Base-by-base conservation (phyloP, 2,113 vertebrate genomes). In the Etia nguti region DNA sequence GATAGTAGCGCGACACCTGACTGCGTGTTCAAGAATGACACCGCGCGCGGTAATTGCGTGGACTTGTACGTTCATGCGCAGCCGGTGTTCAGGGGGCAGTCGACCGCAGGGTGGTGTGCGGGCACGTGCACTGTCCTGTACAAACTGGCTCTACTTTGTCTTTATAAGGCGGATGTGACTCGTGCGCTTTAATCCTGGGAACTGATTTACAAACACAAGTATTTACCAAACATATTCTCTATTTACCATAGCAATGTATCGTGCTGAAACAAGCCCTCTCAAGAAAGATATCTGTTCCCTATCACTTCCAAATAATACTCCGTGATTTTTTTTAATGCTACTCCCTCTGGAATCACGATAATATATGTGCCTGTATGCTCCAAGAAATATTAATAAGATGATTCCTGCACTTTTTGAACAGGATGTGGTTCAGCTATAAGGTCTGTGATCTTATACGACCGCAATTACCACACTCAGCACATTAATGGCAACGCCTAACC, bases 1-100 rank as follows among this genome's bases (percentile, higher is more conserved):
- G 93, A 92, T 87, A 93, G 92, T 94, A 94, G 92, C 90, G 94
- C 95, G 95, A 96, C 95, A 96, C 95, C 94, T 96, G 94, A 96
- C 93, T 96, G 95, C 95, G 94, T 96, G 94, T 95, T 86, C 94
- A 94, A 93, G 94, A 92, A 96, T 95, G 95, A 96, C 95, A 94
- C 86, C 83, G 94, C 90, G 92, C 92, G 86, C 83, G 77, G 52
- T 80, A 24, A 86, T 10, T 83, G 88, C 92, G 92, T 93, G 92
- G 15, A 79, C 77, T 20, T 31, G 10, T 52, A 34, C 73, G 73
- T 52, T 48, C 18, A 31, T 31, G 92, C 90, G 92, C 85, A 18
- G 86, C 54, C 75, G 15, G 84, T 88, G 15, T 46, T 65, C 60
- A 86, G 62, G 82, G 62, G 86, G 55, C 75, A 36, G 24, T 83